Evolutionary conservation across 2,888 invertebrate genomes (phyloP).

Genomic region (Scrobipalpa atriplicella): DNA sequence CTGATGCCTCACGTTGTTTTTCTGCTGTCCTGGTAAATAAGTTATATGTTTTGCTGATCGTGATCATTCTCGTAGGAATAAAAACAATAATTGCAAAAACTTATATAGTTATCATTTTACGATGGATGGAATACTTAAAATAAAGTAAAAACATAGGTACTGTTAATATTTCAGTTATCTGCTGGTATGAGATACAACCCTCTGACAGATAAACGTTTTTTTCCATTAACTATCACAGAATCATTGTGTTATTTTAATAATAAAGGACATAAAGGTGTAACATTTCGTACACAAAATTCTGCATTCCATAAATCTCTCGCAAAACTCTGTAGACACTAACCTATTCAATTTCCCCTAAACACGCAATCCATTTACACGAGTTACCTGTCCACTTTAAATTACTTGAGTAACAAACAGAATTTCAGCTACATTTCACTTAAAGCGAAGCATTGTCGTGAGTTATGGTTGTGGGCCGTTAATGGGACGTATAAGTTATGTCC

Average conservation of each 20-base stretch:
- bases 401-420: slow-evolving; percentile 24
- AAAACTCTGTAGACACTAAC: background rate
- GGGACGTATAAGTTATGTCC: slow-evolving; percentile 29
- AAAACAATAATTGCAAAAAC: background rate
- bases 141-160: background rate
- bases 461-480: slow-evolving; percentile 22
- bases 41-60: background rate
- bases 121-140: background rate
- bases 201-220: no score
- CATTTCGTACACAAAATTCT: background rate
- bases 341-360: slow-evolving; percentile 15
- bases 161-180: background rate
- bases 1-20: slow-evolving; percentile 4
- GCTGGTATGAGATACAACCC: background rate
- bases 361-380: slow-evolving; percentile 14
- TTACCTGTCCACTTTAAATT: slow-evolving; percentile 21
- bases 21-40: background rate
- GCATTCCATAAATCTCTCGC: background rate
- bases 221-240: no score
- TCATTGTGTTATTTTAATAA: no score
- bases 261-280: background rate
- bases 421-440: slow-evolving; percentile 26
- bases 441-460: slow-evolving; percentile 21
- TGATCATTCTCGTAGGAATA: background rate
- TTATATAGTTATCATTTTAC: background rate